Conservation (phyloP, 2,113 vertebrate genomes). For the Xenopus laevis region DNA sequence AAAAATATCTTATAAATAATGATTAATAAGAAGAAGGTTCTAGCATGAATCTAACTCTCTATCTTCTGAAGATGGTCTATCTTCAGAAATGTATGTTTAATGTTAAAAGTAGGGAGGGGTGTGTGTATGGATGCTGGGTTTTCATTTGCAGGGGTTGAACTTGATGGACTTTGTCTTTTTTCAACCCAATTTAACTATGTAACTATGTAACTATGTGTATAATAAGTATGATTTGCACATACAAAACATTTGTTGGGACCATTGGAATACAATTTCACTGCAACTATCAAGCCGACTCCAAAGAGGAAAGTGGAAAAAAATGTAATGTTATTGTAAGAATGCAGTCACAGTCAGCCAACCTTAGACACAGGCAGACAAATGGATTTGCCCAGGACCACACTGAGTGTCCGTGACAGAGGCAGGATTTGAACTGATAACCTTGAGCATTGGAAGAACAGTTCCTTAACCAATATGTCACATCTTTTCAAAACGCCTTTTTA, state of each 20-base stretch:
- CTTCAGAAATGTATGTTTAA: too few relatives aligned
- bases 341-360: slow-evolving; percentile 22
- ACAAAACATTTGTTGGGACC: neutral
- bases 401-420: slow-evolving; percentile 17
- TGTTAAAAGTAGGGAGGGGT: too few relatives aligned
- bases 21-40: too few relatives aligned
- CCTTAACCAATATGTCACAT: slow-evolving; percentile 42
- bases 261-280: neutral
- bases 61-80: too few relatives aligned
- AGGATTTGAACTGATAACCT: slow-evolving; percentile 21
- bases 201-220: too few relatives aligned
- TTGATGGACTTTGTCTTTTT: too few relatives aligned
- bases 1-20: too few relatives aligned
- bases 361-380: slow-evolving; percentile 24
- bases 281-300: neutral
- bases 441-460: slow-evolving; percentile 25
- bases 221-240: neutral
- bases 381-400: slow-evolving; percentile 20
- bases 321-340: slow-evolving; percentile 24
- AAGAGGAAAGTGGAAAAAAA: neutral
- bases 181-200: too few relatives aligned
- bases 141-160: too few relatives aligned
- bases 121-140: too few relatives aligned
- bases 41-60: too few relatives aligned
- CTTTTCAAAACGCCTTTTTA: slow-evolving; percentile 38